Percentiles rank a stretch among this genome's conserved stretches.
These are phyloP conservation scores for Ptilonorhynchus violaceus DNA, from an alignment of 2,113 vertebrate species.

Conservation along the genomic window DNA sequence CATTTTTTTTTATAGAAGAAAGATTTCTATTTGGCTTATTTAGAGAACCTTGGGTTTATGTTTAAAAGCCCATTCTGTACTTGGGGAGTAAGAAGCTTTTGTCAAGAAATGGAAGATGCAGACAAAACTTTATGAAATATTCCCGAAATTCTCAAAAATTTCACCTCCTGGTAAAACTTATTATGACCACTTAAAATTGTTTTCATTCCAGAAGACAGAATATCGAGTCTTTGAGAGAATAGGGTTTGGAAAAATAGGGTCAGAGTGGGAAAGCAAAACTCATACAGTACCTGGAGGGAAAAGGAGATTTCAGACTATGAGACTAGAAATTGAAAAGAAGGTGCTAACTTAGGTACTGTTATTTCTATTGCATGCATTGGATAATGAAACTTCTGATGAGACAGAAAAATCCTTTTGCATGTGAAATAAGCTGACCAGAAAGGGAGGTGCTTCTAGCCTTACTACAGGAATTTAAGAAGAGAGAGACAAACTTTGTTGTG, in stretches of 20 bases:
- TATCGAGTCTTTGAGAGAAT: neutral
- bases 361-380: neutral
- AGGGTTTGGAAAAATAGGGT: neutral
- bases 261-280: neutral
- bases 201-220: neutral
- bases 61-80: neutral
- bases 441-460: neutral
- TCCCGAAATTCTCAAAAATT: neutral
- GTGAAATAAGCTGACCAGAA: neutral
- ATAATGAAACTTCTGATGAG: neutral
- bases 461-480: neutral
- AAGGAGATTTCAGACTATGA: neutral
- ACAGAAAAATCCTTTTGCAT: neutral
- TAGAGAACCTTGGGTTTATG: neutral
- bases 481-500: neutral
- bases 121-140: neutral
- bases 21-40: neutral
- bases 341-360: neutral
- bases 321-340: neutral
- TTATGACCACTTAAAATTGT: neutral
- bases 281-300: neutral
- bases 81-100: neutral
- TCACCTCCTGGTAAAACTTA: neutral
- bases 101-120: neutral
- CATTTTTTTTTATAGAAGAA: neutral